Evolutionary conservation across 2,888 invertebrate genomes (phyloP).

Genomic region (Ptycholaimellus sp.): DNA sequence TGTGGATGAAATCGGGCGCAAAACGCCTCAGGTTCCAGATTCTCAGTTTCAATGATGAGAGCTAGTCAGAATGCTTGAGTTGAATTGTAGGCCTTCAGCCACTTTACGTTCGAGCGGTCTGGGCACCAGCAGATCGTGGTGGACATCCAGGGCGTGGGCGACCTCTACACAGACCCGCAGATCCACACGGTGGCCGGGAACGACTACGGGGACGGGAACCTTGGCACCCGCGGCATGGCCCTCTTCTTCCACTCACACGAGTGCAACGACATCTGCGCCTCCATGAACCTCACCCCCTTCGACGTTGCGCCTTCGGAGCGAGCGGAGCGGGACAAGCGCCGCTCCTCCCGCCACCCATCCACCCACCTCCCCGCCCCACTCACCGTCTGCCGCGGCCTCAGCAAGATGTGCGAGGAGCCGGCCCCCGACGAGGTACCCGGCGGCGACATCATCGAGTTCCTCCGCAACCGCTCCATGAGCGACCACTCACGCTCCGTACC

Average conservation of each 20-base stretch:
- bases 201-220: constrained; percentile 36
- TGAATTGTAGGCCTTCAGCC: constrained; percentile 33
- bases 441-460: too few relatives aligned
- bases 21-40: constrained; percentile 32
- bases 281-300: constrained; percentile 33
- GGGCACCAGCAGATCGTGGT: constrained; percentile 37
- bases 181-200: constrained; percentile 34
- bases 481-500: too few relatives aligned
- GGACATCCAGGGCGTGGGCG: constrained; percentile 38
- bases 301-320: constrained; percentile 31
- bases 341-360: background rate
- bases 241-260: constrained; percentile 37
- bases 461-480: too few relatives aligned
- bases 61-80: background rate
- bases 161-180: constrained; percentile 38
- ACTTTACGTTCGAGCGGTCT: constrained; percentile 38
- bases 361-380: too few relatives aligned
- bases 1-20: constrained; percentile 31
- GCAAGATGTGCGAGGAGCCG: too few relatives aligned
- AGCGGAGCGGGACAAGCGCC: constrained; percentile 8
- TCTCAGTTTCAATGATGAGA: background rate
- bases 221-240: constrained; percentile 36
- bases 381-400: too few relatives aligned
- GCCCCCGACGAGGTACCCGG: too few relatives aligned
- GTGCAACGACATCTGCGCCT: constrained; percentile 35